phyloP scores from a whole-genome alignment of 2,797 vertebrate genomes.

The Parotocinclus haroldoi region DNA sequence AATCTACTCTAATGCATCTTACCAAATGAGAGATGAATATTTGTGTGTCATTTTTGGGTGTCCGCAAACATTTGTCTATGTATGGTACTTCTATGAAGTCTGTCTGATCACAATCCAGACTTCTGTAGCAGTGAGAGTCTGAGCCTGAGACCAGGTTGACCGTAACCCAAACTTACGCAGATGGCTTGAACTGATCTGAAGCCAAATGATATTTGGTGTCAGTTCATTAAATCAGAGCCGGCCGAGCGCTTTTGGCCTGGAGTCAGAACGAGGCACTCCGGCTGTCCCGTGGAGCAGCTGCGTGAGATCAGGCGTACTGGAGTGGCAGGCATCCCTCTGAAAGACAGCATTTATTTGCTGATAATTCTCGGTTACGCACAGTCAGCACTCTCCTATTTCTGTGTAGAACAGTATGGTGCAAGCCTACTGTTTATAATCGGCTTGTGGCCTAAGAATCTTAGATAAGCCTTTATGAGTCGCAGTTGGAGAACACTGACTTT shows the following conservation, averaged over 20 bases:
- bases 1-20: too few relatives aligned
- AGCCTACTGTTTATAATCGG: neutral
- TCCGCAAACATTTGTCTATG: neutral
- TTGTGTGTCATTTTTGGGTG: too few relatives aligned
- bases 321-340: conserved; percentile 44
- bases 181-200: conserved; percentile 35
- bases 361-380: conserved; percentile 61
- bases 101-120: too few relatives aligned
- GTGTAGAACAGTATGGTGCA: conserved; percentile 6
- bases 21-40: too few relatives aligned
- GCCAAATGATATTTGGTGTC: conserved; percentile 42
- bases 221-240: conserved; percentile 39
- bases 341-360: conserved; percentile 64
- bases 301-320: conserved; percentile 31
- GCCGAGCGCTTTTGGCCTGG: conserved; percentile 26
- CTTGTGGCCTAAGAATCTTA: too few relatives aligned
- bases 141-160: neutral
- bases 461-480: too few relatives aligned
- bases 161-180: conserved; percentile 32
- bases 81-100: too few relatives aligned
- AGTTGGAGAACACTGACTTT: too few relatives aligned
- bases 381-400: conserved; percentile 24
- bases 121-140: neutral
- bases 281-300: conserved; percentile 35
- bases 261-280: conserved; percentile 26